Evolutionary conservation across 2,113 vertebrate species (phyloP).

Genomic region (Motacilla alba): DNA sequence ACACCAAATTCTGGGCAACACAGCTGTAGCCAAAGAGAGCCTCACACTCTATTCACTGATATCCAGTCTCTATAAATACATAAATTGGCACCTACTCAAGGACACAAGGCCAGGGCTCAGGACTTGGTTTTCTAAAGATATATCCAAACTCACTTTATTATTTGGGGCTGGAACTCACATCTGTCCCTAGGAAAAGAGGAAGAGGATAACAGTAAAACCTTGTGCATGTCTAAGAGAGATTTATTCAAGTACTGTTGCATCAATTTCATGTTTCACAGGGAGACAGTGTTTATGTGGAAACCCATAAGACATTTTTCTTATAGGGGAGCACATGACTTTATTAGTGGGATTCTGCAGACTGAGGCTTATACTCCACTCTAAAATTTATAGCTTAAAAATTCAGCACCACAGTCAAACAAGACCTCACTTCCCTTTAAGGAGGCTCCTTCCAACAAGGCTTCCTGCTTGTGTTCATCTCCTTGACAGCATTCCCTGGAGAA

Average conservation of each 20-base stretch:
- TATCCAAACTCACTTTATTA: background rate
- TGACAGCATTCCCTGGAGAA: rapidly evolving
- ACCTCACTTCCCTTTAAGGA: background rate
- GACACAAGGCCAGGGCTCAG: background rate
- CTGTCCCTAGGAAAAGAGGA: background rate
- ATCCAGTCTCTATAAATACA: background rate
- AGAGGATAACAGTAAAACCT: background rate
- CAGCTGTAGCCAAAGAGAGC: background rate
- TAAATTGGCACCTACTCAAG: background rate
- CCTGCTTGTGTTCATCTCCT: background rate
- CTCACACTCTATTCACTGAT: background rate
- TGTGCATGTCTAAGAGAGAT: background rate
- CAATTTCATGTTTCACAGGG: background rate
- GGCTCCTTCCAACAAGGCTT: background rate
- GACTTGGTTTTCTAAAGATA: background rate
- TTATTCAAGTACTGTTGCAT: background rate
- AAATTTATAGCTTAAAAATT: background rate
- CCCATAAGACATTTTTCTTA: rapidly evolving
- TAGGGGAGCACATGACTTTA: rapidly evolving
- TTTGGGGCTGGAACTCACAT: background rate
- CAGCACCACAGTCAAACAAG: rapidly evolving
- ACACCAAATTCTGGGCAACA: background rate
- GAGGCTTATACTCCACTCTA: background rate
- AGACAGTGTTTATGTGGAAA: background rate
- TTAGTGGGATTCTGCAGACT: background rate